A percentile compares a stretch with the other conserved stretches of the same genome.
Conservation (phyloP, 1,140 invertebrate species). For the Leptinotarsa lineolata region DNA sequence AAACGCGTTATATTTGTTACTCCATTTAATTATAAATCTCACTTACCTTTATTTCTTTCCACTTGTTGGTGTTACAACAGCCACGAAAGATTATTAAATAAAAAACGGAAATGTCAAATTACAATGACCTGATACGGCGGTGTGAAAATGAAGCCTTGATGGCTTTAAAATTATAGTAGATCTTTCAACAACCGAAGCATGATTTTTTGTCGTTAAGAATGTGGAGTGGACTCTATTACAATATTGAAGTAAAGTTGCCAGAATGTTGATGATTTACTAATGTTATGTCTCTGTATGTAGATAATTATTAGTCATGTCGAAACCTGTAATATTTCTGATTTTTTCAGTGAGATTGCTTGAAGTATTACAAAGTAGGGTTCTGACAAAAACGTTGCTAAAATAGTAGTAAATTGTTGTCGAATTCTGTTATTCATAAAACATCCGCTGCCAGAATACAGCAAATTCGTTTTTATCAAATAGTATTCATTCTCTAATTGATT, state of each 20-base stretch:
- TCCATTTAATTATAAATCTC: conserved; percentile 4
- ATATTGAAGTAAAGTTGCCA: background rate
- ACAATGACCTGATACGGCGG: conserved; percentile 46
- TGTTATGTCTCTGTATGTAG: background rate
- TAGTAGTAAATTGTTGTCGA: too few species aligned
- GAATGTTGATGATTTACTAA: conserved; percentile 6
- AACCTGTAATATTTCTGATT: too few species aligned
- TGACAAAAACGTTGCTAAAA: too few species aligned
- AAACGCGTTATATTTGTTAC: background rate
- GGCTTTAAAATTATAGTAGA: conserved; percentile 53
- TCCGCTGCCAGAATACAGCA: too few species aligned
- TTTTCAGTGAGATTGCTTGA: too few species aligned
- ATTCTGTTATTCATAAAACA: too few species aligned
- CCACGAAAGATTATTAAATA: conserved; percentile 50
- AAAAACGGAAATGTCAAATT: conserved; percentile 55
- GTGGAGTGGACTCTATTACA: background rate
- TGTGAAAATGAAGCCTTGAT: conserved; percentile 54
- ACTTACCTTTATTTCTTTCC: background rate
- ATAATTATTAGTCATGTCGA: background rate
- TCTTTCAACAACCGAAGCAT: conserved; percentile 26
- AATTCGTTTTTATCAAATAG: too few species aligned
- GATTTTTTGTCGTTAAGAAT: conserved; percentile 15
- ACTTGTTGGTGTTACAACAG: background rate
- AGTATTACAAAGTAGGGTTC: too few species aligned
- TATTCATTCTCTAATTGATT: too few species aligned